Evolutionary conservation across 1,140 invertebrate genomes (phyloP).

Genomic region (Steinernema feltiae): DNA sequence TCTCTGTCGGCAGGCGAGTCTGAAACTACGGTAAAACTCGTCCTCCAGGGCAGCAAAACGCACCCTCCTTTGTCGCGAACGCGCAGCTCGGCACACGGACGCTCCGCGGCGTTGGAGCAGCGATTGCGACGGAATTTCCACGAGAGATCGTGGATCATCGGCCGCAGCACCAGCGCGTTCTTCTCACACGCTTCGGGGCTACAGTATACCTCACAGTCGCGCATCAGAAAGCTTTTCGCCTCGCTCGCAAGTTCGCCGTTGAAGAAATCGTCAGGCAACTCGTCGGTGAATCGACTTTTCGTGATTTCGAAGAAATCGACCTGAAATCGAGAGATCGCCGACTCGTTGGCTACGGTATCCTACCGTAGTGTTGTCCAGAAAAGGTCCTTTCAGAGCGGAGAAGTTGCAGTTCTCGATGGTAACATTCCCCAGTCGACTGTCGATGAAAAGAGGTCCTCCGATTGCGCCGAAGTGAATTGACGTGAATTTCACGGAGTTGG

Average conservation of each 20-base stretch:
- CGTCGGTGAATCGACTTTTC: neutral
- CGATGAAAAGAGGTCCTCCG: neutral
- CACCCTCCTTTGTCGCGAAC: neutral
- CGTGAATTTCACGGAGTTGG: neutral
- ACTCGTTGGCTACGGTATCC: neutral
- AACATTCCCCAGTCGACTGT: neutral
- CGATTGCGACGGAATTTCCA: constrained; percentile 2
- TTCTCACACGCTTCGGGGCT: neutral
- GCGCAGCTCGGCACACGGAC: neutral
- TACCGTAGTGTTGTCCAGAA: neutral
- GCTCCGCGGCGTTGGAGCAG: neutral
- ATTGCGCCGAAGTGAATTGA: neutral
- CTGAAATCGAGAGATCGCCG: neutral
- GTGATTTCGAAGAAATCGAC: neutral
- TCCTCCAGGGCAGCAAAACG: neutral
- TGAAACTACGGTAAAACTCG: neutral
- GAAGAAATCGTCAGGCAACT: neutral
- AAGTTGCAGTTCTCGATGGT: neutral
- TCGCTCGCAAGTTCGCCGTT: neutral
- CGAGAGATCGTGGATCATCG: constrained; percentile 5
- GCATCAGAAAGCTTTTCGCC: neutral
- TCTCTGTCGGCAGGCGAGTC: neutral
- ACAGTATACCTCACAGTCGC: neutral
- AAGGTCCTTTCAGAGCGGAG: neutral
- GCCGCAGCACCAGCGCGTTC: neutral